Conservation (phyloP, 2,113 vertebrate species). For the Indicator indicator region DNA sequence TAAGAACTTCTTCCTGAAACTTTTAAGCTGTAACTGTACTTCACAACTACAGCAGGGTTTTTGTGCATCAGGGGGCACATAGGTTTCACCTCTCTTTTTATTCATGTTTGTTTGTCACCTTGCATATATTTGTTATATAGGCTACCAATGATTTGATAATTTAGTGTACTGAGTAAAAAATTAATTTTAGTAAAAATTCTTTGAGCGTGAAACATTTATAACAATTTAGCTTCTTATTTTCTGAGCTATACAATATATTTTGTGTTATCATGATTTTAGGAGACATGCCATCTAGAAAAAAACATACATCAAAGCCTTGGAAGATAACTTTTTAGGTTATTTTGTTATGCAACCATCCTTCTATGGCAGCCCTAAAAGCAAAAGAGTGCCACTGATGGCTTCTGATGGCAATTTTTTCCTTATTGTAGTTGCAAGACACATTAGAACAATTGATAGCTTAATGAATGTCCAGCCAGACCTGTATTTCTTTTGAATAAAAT, state of each 20-base stretch:
- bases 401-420: neutral
- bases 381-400: neutral
- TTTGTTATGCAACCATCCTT: slow-evolving; percentile 3
- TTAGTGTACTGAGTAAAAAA: neutral
- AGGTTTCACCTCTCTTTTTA: neutral
- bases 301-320: slow-evolving; percentile 36
- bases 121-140: neutral
- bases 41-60: accelerated
- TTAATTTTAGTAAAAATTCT: neutral
- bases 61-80: neutral
- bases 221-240: neutral
- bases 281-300: neutral
- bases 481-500: neutral
- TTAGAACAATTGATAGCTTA: neutral
- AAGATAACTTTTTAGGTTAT: neutral
- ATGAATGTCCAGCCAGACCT: neutral
- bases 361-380: neutral
- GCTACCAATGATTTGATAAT: accelerated
- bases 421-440: neutral
- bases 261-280: neutral
- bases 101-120: neutral
- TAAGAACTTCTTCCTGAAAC: neutral
- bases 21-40: neutral
- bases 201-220: neutral
- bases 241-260: neutral